These are phyloP conservation scores for Noturus placidus DNA, from an alignment of 2,113 vertebrate genomes.

Conservation along the genomic window DNA sequence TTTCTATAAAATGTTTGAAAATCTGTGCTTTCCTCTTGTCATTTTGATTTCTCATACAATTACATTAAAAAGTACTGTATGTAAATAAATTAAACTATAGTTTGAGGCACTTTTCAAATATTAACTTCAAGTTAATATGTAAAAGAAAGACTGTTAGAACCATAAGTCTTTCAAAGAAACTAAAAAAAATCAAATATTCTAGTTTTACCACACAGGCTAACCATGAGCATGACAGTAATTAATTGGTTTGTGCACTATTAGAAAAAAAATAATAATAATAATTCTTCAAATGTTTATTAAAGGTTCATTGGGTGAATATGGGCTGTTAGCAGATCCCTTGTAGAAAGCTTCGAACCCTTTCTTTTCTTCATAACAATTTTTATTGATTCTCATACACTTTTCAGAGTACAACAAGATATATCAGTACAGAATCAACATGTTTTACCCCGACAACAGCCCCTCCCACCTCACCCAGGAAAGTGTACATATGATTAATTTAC, in stretches of 20 bases:
- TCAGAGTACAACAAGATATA: too few species aligned
- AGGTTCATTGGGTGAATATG: neutral
- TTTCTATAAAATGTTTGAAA: slow-evolving; percentile 75
- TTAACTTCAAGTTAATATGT: neutral
- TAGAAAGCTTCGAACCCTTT: too few species aligned
- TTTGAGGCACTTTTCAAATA: neutral
- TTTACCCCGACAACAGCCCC: too few species aligned
- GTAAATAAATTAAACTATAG: neutral
- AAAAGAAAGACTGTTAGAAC: neutral
- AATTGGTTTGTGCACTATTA: neutral
- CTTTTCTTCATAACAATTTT: too few species aligned
- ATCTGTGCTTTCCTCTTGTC: slow-evolving; percentile 20
- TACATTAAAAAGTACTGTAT: neutral
- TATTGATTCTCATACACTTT: too few species aligned
- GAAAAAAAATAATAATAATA: too few species aligned
- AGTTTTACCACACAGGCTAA: neutral
- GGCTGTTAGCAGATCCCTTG: too few species aligned
- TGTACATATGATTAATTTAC: too few species aligned
- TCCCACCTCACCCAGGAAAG: too few species aligned
- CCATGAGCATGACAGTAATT: neutral
- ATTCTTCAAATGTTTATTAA: neutral
- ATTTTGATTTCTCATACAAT: slow-evolving; percentile 63
- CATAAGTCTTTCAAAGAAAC: neutral
- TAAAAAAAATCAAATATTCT: neutral
- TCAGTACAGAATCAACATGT: too few species aligned